A percentile compares a stretch with the other conserved stretches of the same genome.
Evolutionary conservation across 2,888 invertebrate species (phyloP).

Genomic region (Globia sparganii): DNA sequence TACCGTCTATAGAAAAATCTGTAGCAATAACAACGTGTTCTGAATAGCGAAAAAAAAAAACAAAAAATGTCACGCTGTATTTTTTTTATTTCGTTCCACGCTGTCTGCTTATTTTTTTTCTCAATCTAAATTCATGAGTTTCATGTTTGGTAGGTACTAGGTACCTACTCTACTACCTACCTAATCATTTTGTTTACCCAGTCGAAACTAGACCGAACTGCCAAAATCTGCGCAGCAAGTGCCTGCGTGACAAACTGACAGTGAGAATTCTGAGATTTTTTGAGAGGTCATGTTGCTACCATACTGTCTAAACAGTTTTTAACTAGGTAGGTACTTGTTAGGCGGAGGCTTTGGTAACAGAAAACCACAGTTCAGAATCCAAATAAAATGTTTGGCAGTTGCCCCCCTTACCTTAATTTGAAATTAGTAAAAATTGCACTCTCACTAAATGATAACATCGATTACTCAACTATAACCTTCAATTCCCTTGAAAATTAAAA

Average conservation of each 20-base stretch:
- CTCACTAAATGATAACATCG: slow-evolving; percentile 38
- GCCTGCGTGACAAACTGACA: slow-evolving; percentile 7
- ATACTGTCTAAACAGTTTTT: not conserved
- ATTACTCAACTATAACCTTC: slow-evolving; percentile 62
- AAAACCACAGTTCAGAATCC: not conserved
- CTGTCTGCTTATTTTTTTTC: not conserved
- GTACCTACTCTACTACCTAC: too few relatives aligned
- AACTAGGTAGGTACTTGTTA: not conserved
- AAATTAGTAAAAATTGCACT: slow-evolving; percentile 25
- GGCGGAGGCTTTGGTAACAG: not conserved
- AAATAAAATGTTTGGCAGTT: slow-evolving; percentile 1
- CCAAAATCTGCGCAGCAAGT: slow-evolving; percentile 13
- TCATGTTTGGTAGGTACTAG: not conserved
- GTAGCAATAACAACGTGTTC: not conserved
- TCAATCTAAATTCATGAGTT: not conserved
- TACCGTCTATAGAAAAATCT: slow-evolving; percentile 7
- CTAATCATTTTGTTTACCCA: not conserved
- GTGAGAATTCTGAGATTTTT: not conserved
- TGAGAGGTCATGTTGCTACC: not conserved
- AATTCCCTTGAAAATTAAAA: slow-evolving; percentile 70
- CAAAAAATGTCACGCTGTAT: not conserved
- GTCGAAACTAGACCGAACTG: not conserved
- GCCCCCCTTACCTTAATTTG: not conserved
- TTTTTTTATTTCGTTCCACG: not conserved
- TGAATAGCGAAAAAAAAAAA: not conserved